A percentile compares a stretch with the other conserved stretches of the same genome.
Evolutionary conservation across 2,888 invertebrate species (phyloP).

Genomic region (Vandiemenella viatica): DNA sequence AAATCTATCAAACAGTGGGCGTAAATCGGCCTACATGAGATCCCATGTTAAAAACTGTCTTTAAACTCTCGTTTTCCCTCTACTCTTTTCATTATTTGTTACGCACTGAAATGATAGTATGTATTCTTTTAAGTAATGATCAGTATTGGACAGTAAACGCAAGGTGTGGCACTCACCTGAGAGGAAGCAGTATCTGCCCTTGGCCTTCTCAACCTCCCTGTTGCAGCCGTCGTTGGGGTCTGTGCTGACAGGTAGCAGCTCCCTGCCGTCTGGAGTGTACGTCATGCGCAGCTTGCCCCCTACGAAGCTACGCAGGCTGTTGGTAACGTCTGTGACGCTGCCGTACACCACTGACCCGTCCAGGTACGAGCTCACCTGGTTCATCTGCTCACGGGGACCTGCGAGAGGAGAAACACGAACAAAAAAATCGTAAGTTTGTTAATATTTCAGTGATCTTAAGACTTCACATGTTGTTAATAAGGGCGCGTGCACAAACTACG

Average conservation of each 20-base stretch:
- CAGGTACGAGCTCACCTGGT: constrained; percentile 70
- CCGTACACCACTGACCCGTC: constrained; percentile 79
- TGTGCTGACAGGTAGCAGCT: constrained; percentile 49
- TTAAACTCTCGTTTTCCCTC: neutral
- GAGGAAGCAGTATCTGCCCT: constrained; percentile 67
- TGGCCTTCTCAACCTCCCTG: constrained; percentile 43
- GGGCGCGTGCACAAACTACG: too few species aligned
- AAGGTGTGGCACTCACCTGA: constrained; percentile 34
- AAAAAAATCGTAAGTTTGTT: too few species aligned
- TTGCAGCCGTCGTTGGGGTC: constrained; percentile 67
- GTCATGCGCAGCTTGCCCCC: constrained; percentile 53
- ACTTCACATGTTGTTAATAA: too few species aligned
- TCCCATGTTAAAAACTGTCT: too few species aligned
- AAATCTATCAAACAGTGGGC: too few species aligned
- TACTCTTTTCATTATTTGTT: neutral
- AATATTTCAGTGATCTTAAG: too few species aligned
- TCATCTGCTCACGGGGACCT: constrained; percentile 69
- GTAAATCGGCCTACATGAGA: too few species aligned
- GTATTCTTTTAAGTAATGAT: neutral
- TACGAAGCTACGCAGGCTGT: constrained; percentile 19
- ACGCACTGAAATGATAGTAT: neutral
- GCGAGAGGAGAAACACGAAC: too few species aligned
- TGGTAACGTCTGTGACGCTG: constrained; percentile 32
- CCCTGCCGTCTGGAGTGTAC: constrained; percentile 42
- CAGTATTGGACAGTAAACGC: neutral